phyloP scores from a whole-genome alignment of 2,113 vertebrate species.

The Alouatta palliata region DNA sequence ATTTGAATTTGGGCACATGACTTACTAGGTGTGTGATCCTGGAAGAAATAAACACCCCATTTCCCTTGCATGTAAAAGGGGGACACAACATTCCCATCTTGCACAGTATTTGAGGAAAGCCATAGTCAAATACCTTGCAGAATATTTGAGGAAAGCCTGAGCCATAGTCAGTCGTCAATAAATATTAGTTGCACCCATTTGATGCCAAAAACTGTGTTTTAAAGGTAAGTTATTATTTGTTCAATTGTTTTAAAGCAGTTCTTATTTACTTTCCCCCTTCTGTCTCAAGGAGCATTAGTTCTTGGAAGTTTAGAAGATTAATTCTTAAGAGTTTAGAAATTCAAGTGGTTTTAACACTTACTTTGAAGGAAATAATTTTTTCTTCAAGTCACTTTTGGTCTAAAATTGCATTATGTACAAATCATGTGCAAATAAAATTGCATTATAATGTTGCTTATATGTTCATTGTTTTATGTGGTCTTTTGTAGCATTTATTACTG shows the following conservation, averaged over 20 bases:
- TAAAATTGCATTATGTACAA: not conserved
- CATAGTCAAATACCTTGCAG: not conserved
- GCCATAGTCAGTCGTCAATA: not conserved
- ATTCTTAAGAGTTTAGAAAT: slow-evolving; percentile 11
- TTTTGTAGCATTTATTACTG: slow-evolving; percentile 95
- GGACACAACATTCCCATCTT: not conserved
- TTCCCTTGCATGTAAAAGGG: not conserved
- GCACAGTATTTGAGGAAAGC: not conserved
- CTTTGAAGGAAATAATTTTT: not conserved
- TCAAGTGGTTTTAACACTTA: not conserved
- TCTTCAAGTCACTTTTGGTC: not conserved
- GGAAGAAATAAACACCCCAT: not conserved
- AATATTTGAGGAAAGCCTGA: not conserved
- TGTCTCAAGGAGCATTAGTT: not conserved
- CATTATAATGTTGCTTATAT: not conserved
- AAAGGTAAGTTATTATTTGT: not conserved
- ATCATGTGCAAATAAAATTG: not conserved
- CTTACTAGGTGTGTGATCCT: not conserved
- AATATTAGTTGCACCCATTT: not conserved
- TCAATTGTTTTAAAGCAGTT: not conserved
- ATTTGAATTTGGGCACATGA: not conserved
- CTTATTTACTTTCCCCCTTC: not conserved
- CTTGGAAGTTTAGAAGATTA: not conserved
- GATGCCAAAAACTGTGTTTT: not conserved
- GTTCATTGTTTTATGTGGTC: not conserved